Conservation (phyloP, 2,797 vertebrate genomes). For the Allenopithecus nigroviridis region DNA sequence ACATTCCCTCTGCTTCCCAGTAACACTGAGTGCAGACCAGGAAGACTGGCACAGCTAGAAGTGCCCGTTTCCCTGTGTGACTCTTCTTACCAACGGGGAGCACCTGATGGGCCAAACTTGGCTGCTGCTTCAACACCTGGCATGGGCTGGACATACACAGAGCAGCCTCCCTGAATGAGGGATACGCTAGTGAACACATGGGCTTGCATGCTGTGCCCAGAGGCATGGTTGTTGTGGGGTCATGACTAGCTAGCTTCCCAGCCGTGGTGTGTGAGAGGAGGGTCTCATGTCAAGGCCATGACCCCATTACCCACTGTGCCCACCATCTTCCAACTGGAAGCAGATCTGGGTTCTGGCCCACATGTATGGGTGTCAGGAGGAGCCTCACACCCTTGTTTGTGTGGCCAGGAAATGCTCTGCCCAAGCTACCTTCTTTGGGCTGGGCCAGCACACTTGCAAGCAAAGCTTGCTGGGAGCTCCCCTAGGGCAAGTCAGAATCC, state of each 20-base stretch:
- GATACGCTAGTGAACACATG: neutral
- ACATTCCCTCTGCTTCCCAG: neutral
- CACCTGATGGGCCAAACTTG: neutral
- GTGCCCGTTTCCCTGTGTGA: neutral
- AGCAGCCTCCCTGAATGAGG: neutral
- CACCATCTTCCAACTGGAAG: neutral
- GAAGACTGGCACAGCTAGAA: neutral
- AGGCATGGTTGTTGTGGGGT: neutral
- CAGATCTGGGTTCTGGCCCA: neutral
- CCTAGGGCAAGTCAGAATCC: neutral
- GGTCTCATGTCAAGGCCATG: neutral
- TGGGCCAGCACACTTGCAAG: neutral
- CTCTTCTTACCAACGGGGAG: neutral
- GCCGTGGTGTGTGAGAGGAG: neutral
- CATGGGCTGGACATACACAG: neutral
- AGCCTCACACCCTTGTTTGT: neutral
- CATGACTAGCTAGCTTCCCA: neutral
- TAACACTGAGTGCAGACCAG: neutral
- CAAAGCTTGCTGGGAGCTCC: neutral
- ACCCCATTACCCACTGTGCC: neutral
- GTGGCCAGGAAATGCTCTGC: neutral
- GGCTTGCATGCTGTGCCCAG: neutral
- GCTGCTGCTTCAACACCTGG: neutral
- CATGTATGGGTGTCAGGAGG: neutral
- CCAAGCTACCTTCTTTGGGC: neutral